Evolutionary conservation across 2,888 invertebrate genomes (phyloP).

Genomic region (Podabrus alpinus): DNA sequence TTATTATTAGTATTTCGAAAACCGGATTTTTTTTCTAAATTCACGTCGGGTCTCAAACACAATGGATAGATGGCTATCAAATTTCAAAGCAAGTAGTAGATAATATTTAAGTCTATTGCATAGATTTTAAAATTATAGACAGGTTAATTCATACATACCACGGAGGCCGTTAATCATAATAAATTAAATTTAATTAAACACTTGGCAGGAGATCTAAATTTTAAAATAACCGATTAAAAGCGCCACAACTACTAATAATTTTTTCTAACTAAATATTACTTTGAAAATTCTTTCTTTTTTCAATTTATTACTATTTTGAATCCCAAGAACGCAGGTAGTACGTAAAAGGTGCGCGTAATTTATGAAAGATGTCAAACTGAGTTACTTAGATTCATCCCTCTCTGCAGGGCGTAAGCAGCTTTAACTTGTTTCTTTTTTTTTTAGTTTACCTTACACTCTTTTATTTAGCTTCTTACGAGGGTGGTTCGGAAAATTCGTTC

Average conservation of each 20-base stretch:
- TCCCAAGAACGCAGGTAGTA: not conserved
- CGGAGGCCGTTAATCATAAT: not conserved
- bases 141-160: slow-evolving; percentile 5
- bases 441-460: too few species aligned
- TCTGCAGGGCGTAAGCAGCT: slow-evolving; percentile 28
- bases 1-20: slow-evolving; percentile 26
- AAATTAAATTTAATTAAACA: slow-evolving; percentile 5
- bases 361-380: slow-evolving; percentile 34
- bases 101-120: slow-evolving; percentile 33
- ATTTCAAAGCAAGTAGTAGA: slow-evolving; percentile 37
- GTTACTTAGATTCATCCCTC: slow-evolving; percentile 33
- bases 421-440: slow-evolving; percentile 9
- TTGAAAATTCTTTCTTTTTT: not conserved
- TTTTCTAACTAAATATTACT: not conserved
- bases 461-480: not conserved
- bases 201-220: slow-evolving; percentile 1
- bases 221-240: slow-evolving; percentile 2
- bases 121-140: slow-evolving; percentile 25
- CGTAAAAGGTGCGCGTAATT: slow-evolving; percentile 17
- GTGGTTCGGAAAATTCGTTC: too few species aligned
- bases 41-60: slow-evolving; percentile 36
- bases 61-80: slow-evolving; percentile 37
- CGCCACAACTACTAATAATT: not conserved
- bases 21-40: slow-evolving; percentile 40
- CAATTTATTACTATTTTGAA: not conserved